Evolutionary conservation across 2,797 vertebrate genomes (phyloP).

Genomic region (Ctenopoma multispine): DNA sequence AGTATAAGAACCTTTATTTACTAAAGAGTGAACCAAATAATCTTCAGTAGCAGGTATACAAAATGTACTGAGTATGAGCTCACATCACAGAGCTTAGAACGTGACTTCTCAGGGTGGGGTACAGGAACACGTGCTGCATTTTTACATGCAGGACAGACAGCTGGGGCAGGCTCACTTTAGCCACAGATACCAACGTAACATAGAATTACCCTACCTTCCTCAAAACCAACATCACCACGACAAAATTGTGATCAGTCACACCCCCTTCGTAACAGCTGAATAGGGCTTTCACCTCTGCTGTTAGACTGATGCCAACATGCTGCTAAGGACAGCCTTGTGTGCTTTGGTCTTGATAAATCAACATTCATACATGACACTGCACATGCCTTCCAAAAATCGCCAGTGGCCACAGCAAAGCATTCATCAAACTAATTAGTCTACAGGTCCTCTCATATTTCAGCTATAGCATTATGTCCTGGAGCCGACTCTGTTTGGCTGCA

Average conservation of each 20-base stretch:
- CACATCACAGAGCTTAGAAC: slow-evolving; percentile 2
- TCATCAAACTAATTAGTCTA: slow-evolving; percentile 47
- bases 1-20: not conserved
- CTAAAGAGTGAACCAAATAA: not conserved
- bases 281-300: slow-evolving; percentile 47
- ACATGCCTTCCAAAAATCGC: slow-evolving; percentile 38
- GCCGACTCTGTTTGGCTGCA: slow-evolving; percentile 20
- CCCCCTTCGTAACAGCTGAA: slow-evolving; percentile 35
- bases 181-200: slow-evolving; percentile 10
- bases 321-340: slow-evolving; percentile 24
- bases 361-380: slow-evolving; percentile 32
- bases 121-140: slow-evolving; percentile 13
- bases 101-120: slow-evolving; percentile 24
- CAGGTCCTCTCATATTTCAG: slow-evolving; percentile 18
- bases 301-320: slow-evolving; percentile 34
- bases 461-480: slow-evolving; percentile 13
- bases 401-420: slow-evolving; percentile 25
- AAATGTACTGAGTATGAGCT: not conserved
- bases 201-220: slow-evolving; percentile 30
- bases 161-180: slow-evolving; percentile 39
- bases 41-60: not conserved
- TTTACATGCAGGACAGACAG: slow-evolving; percentile 32
- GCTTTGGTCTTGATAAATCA: slow-evolving; percentile 40
- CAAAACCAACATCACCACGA: slow-evolving; percentile 20
- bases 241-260: slow-evolving; percentile 52